Conservation (phyloP, 1,140 invertebrate genomes). For the Dufourea novaeangliae region DNA sequence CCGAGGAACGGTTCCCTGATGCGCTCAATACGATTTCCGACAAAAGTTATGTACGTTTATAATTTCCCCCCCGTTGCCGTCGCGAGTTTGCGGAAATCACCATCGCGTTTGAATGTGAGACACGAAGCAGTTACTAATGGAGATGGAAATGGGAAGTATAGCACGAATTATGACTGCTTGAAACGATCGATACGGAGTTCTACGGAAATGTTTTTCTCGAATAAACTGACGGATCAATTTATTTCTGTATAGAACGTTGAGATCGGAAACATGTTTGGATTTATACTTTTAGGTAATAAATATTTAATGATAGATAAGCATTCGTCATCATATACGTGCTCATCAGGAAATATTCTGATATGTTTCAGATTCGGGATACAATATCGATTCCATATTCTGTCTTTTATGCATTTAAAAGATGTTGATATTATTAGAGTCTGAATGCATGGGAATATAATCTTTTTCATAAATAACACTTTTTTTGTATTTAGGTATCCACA, state of each 20-base stretch:
- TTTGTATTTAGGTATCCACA: no score
- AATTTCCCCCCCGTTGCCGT: neutral
- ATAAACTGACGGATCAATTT: neutral
- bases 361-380: no score
- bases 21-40: slow-evolving; percentile 11
- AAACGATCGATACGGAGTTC: neutral
- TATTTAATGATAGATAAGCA: neutral
- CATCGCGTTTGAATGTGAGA: neutral
- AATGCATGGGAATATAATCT: no score
- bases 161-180: neutral
- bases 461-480: no score
- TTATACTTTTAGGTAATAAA: no score
- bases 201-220: neutral
- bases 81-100: neutral
- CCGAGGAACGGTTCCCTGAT: neutral
- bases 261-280: no score
- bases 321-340: no score
- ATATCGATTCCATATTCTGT: no score
- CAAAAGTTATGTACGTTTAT: slow-evolving; percentile 33
- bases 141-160: neutral
- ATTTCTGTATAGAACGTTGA: neutral
- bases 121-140: neutral
- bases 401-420: no score
- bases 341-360: no score
- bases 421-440: no score